Evolutionary conservation across 2,888 invertebrate species (phyloP).

Genomic region (Epinotia nisella): DNA sequence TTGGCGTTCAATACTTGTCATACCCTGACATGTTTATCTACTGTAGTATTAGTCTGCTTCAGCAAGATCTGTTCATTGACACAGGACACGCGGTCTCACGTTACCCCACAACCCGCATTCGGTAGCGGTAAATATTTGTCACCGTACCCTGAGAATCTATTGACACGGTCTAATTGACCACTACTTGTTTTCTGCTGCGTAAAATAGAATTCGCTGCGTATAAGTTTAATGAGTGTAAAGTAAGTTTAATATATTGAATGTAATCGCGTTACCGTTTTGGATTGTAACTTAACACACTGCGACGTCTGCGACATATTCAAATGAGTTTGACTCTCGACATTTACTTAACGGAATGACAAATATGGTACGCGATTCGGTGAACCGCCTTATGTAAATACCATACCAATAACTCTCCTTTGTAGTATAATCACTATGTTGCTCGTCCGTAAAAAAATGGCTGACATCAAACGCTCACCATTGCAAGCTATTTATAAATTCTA

Average conservation of each 20-base stretch:
- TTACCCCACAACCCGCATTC: constrained; percentile 34
- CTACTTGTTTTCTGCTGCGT: constrained; percentile 20
- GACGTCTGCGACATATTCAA: constrained; percentile 21
- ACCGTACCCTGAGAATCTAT: constrained; percentile 43
- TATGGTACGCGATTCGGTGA: not conserved
- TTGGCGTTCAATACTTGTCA: too few species aligned
- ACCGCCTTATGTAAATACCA: constrained; percentile 6
- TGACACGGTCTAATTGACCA: constrained; percentile 6
- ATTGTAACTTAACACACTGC: constrained; percentile 7
- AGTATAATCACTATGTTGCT: not conserved
- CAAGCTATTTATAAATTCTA: constrained; percentile 37
- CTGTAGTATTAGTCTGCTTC: constrained; percentile 4
- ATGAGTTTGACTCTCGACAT: constrained; percentile 13
- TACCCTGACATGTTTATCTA: not conserved
- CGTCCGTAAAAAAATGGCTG: constrained; percentile 5
- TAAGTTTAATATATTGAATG: too few species aligned
- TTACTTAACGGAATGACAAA: constrained; percentile 13
- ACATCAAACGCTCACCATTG: constrained; percentile 8
- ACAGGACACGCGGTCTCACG: constrained; percentile 39
- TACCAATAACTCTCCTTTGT: constrained; percentile 21
- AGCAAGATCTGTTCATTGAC: constrained; percentile 45
- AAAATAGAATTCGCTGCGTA: constrained; percentile 20
- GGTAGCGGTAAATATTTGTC: constrained; percentile 49
- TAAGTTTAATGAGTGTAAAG: too few species aligned
- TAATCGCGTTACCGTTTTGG: not conserved